Base-by-base conservation (phyloP, 1,140 invertebrate genomes). In the Aphelenchoides fujianensis region DNA sequence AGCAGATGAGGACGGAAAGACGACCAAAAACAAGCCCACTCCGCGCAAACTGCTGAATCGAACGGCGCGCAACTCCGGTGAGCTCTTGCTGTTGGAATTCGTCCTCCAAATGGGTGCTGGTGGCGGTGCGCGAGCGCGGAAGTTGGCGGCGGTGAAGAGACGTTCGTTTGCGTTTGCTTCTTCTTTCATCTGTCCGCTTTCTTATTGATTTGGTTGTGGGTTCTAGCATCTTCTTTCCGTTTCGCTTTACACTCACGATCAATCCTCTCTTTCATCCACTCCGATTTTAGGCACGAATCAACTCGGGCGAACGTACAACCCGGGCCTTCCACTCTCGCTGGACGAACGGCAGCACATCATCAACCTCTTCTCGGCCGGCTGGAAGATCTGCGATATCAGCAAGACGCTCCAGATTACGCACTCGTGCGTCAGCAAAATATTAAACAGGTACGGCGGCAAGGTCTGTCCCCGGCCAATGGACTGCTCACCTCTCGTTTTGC, bases 321-420 rank as follows among this genome's bases (percentile, higher is more conserved):
- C 81, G 1, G 81, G 81, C 9, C 61, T 83, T 19, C 81, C 81
- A 12, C 61, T 83, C 34, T 81, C 78, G 16, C 79, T 83, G 77
- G 63, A 36, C 34, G 81, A 83, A 69, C 70, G 81, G 19, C 75
- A 83, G 54, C 68, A 82, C 23, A 83, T 83, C 32, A 81, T 83
- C 12, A 52, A 72, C 23, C 48, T 85, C 3, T 84, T 74, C 66
- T 70, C 76, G 69, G 73, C 63, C 19, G 82, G 82, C 5, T 84
- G 81, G 83, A 84, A 84, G 62, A 83, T 83, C 27, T 83, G 81
- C 64, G 83, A 83, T 63, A 83, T 83, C 41, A 78, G 74, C 16
- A 84, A 84, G 63, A 70, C 70, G 35, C 62, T 83, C n/a, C 83
- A 81, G 64, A 78, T 83, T n/a, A 83, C 81, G 7, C 81, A 83